Evolutionary conservation across 2,888 invertebrate species (phyloP), one percentile per base, ranked within the genome.

Genomic region (Smittia sp.): DNA sequence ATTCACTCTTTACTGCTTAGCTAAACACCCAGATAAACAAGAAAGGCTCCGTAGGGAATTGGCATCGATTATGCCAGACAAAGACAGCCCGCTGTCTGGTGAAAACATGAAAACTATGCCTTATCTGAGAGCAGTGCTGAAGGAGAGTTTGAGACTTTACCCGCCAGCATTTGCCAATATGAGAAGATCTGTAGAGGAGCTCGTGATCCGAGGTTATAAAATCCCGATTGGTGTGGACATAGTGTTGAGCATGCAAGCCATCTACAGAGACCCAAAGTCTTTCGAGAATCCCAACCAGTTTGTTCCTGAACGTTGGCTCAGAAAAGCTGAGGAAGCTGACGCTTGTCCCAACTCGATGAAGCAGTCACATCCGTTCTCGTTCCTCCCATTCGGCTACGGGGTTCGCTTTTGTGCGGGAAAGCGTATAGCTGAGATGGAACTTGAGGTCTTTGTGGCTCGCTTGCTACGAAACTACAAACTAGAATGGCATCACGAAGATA

Each of bases 81-180:
- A 81, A 74, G 78, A 82, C 2, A 78, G 82, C 0, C 77, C 79
- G 1, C 77, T 86, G 1, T 84, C 81, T 0, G 78, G 81, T 1
- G 80, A 82, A 3, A 78, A 81, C 70, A 79, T 86, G 74, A 81
- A 83, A 58, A 78, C 84, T 68, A 81, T 86, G 75, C 84, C 86
- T 0, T 92, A 89, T 77, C 78, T 92, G 20, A 87, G 85, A 75
- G 91, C 90, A 0, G 90, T 89, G 76, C 85, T 92, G 41, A 92
- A 90, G 78, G 92, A 93, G 80, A 84, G 88, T 0, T 79, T 90
- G 74, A 84, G 91, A 77, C 76, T 88, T 13, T 84, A 85, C 77
- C 88, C 89, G 0, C 85, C 88, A 1, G 85, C 85, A 0, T 79
- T 85, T n/a, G 89, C 86, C 0, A 87, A 85, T 75, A 77, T 86